Conservation (phyloP, 2,888 invertebrate genomes). For the Leptinotarsa peninsularis region DNA sequence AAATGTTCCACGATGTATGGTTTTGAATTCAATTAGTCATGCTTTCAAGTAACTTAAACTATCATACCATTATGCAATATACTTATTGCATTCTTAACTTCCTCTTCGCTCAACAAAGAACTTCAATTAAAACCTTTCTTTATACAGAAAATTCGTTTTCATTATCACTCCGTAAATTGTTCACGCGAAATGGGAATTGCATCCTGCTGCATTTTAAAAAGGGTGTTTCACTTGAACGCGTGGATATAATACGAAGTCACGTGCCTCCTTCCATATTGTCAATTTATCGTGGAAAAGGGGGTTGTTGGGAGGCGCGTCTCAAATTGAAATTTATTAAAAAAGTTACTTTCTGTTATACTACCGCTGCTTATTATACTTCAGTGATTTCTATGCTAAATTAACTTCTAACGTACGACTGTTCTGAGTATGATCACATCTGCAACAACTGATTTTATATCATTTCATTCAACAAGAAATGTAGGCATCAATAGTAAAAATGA, state of each 20-base stretch:
- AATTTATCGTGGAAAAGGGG: conserved; percentile 39
- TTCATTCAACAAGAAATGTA: neutral
- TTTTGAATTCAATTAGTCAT: too few relatives aligned
- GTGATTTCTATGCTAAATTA: conserved; percentile 34
- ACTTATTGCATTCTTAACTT: too few relatives aligned
- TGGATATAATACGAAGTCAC: conserved; percentile 51
- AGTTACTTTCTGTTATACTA: conserved; percentile 46
- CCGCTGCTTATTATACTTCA: conserved; percentile 40
- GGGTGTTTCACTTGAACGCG: conserved; percentile 49
- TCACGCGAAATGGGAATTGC: conserved; percentile 6
- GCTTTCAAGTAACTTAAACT: too few relatives aligned
- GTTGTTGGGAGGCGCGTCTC: conserved; percentile 44
- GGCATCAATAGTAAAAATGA: too few relatives aligned
- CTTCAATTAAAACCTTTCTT: neutral
- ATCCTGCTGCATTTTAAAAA: conserved; percentile 33
- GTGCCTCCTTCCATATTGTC: conserved; percentile 46
- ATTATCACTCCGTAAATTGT: neutral
- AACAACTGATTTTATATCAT: conserved; percentile 22
- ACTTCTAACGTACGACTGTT: conserved; percentile 18
- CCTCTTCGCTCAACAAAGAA: too few relatives aligned
- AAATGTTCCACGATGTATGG: too few relatives aligned
- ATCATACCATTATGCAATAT: too few relatives aligned
- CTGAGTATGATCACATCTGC: conserved; percentile 27
- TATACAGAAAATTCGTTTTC: neutral
- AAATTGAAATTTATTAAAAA: conserved; percentile 55